A percentile compares a stretch with the other conserved stretches of the same genome.
Evolutionary conservation across 2,888 invertebrate genomes (phyloP).

Genomic region (Campaea margaritaria): DNA sequence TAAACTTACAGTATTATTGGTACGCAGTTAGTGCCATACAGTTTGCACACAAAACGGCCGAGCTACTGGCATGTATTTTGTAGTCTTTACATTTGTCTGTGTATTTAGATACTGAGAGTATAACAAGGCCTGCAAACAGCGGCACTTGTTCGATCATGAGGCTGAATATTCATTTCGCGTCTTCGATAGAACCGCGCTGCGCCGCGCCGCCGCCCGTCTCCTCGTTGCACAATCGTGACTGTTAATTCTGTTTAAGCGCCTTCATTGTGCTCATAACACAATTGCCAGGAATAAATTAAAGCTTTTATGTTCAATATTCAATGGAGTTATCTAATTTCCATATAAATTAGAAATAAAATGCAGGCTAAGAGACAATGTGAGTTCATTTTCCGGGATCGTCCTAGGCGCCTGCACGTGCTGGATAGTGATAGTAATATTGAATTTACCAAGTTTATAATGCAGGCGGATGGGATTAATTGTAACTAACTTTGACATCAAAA

Average conservation of each 20-base stretch:
- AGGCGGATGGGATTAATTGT: background rate
- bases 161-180: conserved; percentile 54
- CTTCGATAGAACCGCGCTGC: conserved; percentile 36
- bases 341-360: conserved; percentile 27
- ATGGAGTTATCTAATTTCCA: conserved; percentile 29
- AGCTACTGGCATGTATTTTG: too few relatives aligned
- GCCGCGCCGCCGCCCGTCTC: conserved; percentile 19
- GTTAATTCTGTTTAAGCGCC: conserved; percentile 37
- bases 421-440: background rate
- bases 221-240: conserved; percentile 33
- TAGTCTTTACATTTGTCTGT: background rate
- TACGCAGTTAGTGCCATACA: too few relatives aligned
- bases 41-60: too few relatives aligned
- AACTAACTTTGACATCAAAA: too few relatives aligned
- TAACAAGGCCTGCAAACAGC: conserved; percentile 22
- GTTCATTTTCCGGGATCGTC: conserved; percentile 6
- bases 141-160: conserved; percentile 35
- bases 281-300: conserved; percentile 30
- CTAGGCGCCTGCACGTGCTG: background rate
- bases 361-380: conserved; percentile 3
- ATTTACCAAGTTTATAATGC: background rate
- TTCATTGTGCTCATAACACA: conserved; percentile 39
- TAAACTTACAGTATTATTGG: too few relatives aligned
- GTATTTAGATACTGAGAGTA: conserved; percentile 25
- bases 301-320: conserved; percentile 29